Evolutionary conservation across 2,113 vertebrate species (phyloP).

Genomic region (Podilymbus podiceps): DNA sequence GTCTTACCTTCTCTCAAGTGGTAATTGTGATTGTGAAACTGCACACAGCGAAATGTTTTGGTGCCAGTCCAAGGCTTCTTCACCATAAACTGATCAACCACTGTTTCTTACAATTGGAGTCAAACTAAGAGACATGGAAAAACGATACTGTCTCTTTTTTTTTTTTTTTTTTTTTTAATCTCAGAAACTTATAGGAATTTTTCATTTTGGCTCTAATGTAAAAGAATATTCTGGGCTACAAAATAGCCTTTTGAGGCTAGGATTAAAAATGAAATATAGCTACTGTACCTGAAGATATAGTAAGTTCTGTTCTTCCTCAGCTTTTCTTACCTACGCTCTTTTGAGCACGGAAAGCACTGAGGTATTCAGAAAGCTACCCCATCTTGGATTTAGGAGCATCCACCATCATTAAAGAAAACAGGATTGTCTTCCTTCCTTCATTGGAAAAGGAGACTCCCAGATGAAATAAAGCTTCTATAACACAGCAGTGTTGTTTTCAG

Average conservation of each 20-base stretch:
- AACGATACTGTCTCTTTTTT: neutral
- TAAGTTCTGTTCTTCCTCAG: neutral
- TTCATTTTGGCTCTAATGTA: neutral
- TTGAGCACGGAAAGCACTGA: neutral
- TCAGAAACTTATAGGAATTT: neutral
- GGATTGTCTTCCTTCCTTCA: neutral
- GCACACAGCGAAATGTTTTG: neutral
- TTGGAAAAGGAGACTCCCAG: neutral
- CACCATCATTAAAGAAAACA: neutral
- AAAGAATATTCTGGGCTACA: neutral
- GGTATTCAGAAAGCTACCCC: neutral
- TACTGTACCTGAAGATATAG: neutral
- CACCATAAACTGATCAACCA: fast-evolving
- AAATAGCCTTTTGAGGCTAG: neutral
- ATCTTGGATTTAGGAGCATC: neutral
- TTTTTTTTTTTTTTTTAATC: too few relatives aligned
- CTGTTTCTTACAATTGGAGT: neutral
- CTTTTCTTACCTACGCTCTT: neutral
- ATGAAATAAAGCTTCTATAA: neutral
- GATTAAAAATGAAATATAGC: neutral
- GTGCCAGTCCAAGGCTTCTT: neutral
- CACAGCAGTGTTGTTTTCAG: neutral
- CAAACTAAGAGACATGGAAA: neutral
- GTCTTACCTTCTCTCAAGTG: neutral
- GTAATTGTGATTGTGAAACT: neutral